A percentile compares a stretch with the other conserved stretches of the same genome.
Conservation (phyloP, 2,113 vertebrate species). For the Halcyon malimbica region DNA sequence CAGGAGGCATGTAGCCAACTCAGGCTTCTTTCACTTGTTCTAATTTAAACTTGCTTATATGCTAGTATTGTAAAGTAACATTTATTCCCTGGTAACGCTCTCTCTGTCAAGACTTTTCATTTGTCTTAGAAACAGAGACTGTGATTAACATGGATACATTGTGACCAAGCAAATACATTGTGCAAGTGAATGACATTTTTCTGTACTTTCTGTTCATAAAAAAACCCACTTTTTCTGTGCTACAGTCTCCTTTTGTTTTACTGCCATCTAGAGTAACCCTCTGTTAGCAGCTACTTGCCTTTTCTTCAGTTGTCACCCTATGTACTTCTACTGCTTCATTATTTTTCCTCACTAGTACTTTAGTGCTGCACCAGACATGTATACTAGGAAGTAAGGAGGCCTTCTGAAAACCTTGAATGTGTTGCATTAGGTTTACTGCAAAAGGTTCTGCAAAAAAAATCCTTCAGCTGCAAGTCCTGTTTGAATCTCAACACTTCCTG, state of each 20-base stretch:
- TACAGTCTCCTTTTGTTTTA: background rate
- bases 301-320: background rate
- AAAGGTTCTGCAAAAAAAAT: background rate
- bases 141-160: background rate
- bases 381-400: background rate
- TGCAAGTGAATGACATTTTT: background rate
- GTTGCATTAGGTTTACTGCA: background rate
- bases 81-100: background rate
- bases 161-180: background rate
- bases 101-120: background rate
- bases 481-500: background rate
- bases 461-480: background rate
- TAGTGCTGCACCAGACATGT: background rate
- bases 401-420: background rate
- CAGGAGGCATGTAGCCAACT: background rate
- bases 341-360: background rate
- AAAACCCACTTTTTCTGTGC: background rate
- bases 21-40: background rate
- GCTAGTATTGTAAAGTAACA: background rate
- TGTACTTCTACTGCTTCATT: background rate
- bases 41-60: background rate
- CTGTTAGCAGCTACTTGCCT: background rate
- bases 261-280: conserved; percentile 18
- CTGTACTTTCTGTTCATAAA: background rate
- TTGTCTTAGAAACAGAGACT: background rate